Conservation (phyloP, 2,888 invertebrate genomes). For the Xanthorhoe spadicearia region DNA sequence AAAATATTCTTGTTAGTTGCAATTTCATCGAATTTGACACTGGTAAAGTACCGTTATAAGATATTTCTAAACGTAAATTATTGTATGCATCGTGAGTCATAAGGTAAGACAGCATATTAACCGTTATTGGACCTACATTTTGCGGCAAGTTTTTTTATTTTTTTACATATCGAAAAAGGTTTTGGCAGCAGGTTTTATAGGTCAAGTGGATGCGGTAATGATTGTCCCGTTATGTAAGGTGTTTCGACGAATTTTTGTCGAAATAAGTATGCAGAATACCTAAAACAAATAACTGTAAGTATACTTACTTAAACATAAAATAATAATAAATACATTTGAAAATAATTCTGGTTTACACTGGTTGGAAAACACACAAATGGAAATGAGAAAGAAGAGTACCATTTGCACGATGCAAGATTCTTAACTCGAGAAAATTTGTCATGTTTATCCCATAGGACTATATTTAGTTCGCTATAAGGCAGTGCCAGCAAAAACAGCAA, state of each 20-base stretch:
- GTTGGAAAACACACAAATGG: too few relatives aligned
- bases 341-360: too few relatives aligned
- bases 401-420: too few relatives aligned
- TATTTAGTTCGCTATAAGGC: too few relatives aligned
- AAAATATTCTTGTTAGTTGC: too few relatives aligned
- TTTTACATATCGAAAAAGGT: slow-evolving; percentile 32
- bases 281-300: too few relatives aligned
- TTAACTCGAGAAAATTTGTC: too few relatives aligned
- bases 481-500: slow-evolving; percentile 16
- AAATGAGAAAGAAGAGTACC: too few relatives aligned
- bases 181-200: slow-evolving; percentile 34
- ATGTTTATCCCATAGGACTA: too few relatives aligned
- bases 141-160: slow-evolving; percentile 10
- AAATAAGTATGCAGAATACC: not conserved
- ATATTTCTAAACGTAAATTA: not conserved
- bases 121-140: slow-evolving; percentile 31
- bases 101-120: slow-evolving; percentile 17
- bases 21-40: too few relatives aligned
- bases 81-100: slow-evolving; percentile 14
- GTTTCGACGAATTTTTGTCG: slow-evolving; percentile 12
- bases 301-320: too few relatives aligned
- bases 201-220: slow-evolving; percentile 29
- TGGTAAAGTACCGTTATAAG: not conserved
- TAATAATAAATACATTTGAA: too few relatives aligned
- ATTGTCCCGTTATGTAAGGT: slow-evolving; percentile 27